These are phyloP conservation scores for Odontamblyopus rebecca DNA, from an alignment of 2,797 vertebrate genomes.

Conservation along the genomic window DNA sequence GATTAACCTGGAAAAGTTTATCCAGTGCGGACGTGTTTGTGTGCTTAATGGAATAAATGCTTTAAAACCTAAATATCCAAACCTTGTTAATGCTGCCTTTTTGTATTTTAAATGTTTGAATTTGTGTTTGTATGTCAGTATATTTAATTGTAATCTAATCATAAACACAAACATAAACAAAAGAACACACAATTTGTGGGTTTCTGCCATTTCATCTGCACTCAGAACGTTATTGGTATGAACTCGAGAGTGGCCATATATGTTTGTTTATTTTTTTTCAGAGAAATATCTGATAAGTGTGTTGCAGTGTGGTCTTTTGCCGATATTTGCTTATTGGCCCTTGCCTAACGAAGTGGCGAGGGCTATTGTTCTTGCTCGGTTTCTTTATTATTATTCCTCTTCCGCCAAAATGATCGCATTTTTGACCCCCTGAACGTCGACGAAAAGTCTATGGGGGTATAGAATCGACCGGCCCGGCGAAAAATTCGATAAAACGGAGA, in stretches of 20 bases:
- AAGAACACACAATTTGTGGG: too few relatives aligned
- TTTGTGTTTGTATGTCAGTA: background rate
- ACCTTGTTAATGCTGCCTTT: background rate
- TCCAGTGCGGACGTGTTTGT: background rate
- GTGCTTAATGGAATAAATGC: background rate
- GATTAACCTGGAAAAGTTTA: background rate
- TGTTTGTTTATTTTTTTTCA: background rate
- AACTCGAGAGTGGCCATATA: background rate
- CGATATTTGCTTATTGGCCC: too few relatives aligned
- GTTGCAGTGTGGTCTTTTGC: background rate
- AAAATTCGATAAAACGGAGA: too few relatives aligned
- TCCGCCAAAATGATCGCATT: too few relatives aligned
- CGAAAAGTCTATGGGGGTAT: too few relatives aligned
- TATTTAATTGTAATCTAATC: background rate
- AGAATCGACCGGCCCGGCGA: too few relatives aligned
- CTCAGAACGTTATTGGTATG: background rate
- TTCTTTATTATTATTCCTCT: too few relatives aligned
- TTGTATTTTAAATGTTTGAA: background rate
- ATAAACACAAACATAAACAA: too few relatives aligned
- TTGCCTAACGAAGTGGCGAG: too few relatives aligned
- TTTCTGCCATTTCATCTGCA: too few relatives aligned
- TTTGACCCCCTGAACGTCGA: too few relatives aligned
- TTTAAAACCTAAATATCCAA: background rate
- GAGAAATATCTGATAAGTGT: background rate
- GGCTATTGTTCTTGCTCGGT: too few relatives aligned